Percentiles rank a stretch among this genome's conserved stretches.
Evolutionary conservation across 2,797 vertebrate species (phyloP).

Genomic region (Catharus ustulatus): DNA sequence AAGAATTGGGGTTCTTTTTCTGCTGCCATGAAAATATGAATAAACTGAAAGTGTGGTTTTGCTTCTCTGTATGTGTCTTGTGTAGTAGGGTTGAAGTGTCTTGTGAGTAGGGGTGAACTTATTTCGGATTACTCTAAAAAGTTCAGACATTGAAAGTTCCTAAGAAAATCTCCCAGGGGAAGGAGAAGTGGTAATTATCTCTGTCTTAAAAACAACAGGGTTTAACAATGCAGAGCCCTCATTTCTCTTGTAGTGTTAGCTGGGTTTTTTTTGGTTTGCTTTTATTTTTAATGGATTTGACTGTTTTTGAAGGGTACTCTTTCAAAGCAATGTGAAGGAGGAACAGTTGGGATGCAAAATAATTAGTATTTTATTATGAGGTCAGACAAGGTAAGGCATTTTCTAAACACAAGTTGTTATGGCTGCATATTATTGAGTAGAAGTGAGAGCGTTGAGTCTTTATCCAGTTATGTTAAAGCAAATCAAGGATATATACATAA

Average conservation of each 20-base stretch:
- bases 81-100: background rate
- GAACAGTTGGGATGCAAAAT: slow-evolving; percentile 27
- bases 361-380: background rate
- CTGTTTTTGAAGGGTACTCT: background rate
- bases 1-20: background rate
- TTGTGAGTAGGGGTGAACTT: background rate
- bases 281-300: background rate
- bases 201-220: background rate
- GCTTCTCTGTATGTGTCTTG: background rate
- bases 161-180: background rate
- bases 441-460: background rate
- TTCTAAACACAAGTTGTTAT: slow-evolving; percentile 17
- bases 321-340: slow-evolving; percentile 20
- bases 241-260: background rate
- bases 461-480: background rate
- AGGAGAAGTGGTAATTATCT: background rate
- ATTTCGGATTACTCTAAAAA: background rate
- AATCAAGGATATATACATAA: background rate
- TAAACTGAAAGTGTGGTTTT: background rate
- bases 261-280: background rate
- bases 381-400: slow-evolving; percentile 11
- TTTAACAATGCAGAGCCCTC: background rate
- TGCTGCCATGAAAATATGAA: background rate
- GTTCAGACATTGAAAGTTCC: background rate
- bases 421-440: background rate